Percentiles rank a stretch among this genome's conserved stretches.
Conservation (phyloP, 2,113 vertebrate genomes). For the Porphyrio hochstetteri region DNA sequence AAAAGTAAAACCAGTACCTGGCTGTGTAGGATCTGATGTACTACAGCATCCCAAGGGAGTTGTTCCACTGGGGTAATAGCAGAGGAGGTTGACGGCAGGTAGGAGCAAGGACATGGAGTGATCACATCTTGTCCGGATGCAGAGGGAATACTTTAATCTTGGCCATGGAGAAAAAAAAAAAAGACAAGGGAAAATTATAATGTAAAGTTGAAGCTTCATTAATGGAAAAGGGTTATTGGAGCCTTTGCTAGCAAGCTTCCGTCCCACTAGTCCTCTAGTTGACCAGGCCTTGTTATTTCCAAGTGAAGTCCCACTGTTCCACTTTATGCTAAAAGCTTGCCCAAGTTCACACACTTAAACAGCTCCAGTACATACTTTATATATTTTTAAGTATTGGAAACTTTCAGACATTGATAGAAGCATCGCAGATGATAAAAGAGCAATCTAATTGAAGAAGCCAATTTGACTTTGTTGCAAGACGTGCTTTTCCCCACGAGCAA, state of each 20-base stretch:
- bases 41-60: background rate
- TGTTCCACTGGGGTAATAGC: background rate
- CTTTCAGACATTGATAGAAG: background rate
- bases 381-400: background rate
- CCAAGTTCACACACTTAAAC: background rate
- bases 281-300: background rate
- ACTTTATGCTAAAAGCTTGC: background rate
- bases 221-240: background rate
- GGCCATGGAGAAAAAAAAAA: background rate
- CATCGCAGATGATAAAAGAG: background rate
- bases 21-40: background rate
- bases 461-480: background rate
- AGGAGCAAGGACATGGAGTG: background rate
- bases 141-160: background rate
- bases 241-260: background rate
- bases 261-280: background rate
- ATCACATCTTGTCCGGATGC: background rate
- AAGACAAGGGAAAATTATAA: background rate
- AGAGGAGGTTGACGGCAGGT: background rate
- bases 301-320: background rate
- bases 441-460: background rate
- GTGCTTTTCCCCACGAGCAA: accelerated
- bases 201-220: background rate
- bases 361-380: background rate
- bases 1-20: background rate